Evolutionary conservation across 2,888 invertebrate species (phyloP), one percentile per base, ranked within the genome.

Genomic region (Apotomis betuletana): DNA sequence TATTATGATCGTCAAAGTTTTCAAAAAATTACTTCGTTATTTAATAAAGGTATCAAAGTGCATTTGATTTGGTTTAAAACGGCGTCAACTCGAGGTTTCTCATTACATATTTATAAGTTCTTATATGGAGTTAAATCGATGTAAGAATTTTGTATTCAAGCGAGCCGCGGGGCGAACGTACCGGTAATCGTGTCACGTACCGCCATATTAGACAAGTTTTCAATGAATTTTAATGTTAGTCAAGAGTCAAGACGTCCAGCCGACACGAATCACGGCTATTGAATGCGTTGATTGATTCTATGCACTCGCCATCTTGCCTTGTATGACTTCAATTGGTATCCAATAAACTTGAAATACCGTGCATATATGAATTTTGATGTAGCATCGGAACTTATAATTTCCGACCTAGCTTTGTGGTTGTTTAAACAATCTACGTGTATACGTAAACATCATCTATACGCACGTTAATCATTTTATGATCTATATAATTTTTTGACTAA

Each of bases 171-270:
- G 75, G 74, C 68, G 75, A 77, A 77, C 74, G 77, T 75, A 77
- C 77, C 60, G 75, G 78, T 80, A 83, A 83, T 80, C 82, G 75
- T 77, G 78, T 86, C 85, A 86, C 85, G 81, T 84, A 78, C 76
- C 77, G 76, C 85, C 83, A 82, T 86, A 86, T 86, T 85, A 86
- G 83, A 86, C 83, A 84, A 84, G 85, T 84, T 86, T 85, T 85
- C 85, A 85, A 87, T 88, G 85, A 87, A 88, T 89, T 87, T 88
- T 87, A 88, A 89, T 87, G 85, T 75, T 75, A 74, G 76, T 61
- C 61, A 77, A 76, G 67, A 68, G 67, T 61, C 69, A 69, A 75
- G 71, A 73, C 73, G 77, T 70, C 74, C 70, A 68, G 67, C 71
- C 55, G 73, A 69, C 73, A 69, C 69, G 71, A 72, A 77, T 77